Evolutionary conservation across 1,140 invertebrate species (phyloP).

Genomic region (Zaprionus davidi): DNA sequence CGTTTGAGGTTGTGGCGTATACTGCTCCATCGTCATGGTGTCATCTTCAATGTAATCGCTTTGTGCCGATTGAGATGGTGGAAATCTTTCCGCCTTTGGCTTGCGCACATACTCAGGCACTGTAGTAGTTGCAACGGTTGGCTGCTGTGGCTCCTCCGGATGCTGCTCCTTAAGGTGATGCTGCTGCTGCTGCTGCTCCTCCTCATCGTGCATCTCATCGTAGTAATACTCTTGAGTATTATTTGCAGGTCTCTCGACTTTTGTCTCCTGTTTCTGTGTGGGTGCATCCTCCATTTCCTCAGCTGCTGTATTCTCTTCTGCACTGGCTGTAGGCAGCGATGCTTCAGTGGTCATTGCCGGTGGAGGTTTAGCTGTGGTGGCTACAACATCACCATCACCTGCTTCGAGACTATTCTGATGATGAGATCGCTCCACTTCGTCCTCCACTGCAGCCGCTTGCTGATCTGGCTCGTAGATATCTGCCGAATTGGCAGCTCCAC

Average conservation of each 20-base stretch:
- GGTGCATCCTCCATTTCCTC: slow-evolving; percentile 60
- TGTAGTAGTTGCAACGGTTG: slow-evolving; percentile 29
- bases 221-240: slow-evolving; percentile 56
- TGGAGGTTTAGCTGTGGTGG: slow-evolving; percentile 32
- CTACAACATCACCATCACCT: background rate
- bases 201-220: slow-evolving; percentile 51
- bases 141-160: slow-evolving; percentile 13
- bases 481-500: slow-evolving; percentile 21
- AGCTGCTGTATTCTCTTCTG: slow-evolving; percentile 48
- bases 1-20: slow-evolving; percentile 16
- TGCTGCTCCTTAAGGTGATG: slow-evolving; percentile 2
- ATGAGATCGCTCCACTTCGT: slow-evolving; percentile 35
- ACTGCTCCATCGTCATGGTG: slow-evolving; percentile 26
- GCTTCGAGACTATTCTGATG: slow-evolving; percentile 54
- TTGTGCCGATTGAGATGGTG: slow-evolving; percentile 28
- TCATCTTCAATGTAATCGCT: slow-evolving; percentile 61
- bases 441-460: slow-evolving; percentile 53
- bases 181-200: slow-evolving; percentile 6
- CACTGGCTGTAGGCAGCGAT: slow-evolving; percentile 15
- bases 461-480: slow-evolving; percentile 71
- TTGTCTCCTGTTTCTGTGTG: slow-evolving; percentile 42
- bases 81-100: slow-evolving; percentile 63
- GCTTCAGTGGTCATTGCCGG: slow-evolving; percentile 21
- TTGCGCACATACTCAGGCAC: slow-evolving; percentile 78
- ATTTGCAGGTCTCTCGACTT: slow-evolving; percentile 31